Base-by-base conservation (phyloP, 2,888 invertebrate genomes). In the Galerucella calmariensis region DNA sequence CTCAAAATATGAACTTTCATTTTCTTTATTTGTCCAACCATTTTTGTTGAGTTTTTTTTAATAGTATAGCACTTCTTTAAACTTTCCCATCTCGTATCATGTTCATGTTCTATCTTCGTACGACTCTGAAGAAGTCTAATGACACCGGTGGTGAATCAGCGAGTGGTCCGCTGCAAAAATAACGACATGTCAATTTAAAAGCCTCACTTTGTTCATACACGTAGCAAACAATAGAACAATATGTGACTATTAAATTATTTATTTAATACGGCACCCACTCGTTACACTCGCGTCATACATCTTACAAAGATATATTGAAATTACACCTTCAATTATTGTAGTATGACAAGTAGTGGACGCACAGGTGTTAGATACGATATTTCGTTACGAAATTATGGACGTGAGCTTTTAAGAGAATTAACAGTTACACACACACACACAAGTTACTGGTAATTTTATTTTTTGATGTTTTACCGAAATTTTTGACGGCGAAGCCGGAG, bases 131-230 rank as follows among this genome's bases (percentile, higher is more conserved):
- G 41, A 63, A 46, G 24, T 46, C 35, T 8, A 65, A 12, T 9
- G n/a, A 63, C 63, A 51, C 35, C 59, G 48, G 48, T 72, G 24
- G 66, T 72, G 66, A 71, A 71, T 71, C 73, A 69, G 69, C 73
- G 69, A 75, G 76, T 73, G 77, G 77, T 69, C 62, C 72, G 51
- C 71, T 74, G 74, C n/a, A 68, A 75, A 81, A 81, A 79, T 82
- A 83, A 83, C 82, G 81, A 82, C 78, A 83, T 81, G 81, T 81
- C 82, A 82, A 82, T 83, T 83, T 82, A 82, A 81, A 81, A 82
- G 79, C 80, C 80, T 80, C 73, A 81, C 82, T 80, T 79, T 80
- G 78, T 79, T 81, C 80, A 78, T 80, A 80, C 82, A 76, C 71
- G 75, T 65, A 78, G 79, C 72, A 78, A 82, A 83, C 83, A 83